A percentile compares a stretch with the other conserved stretches of the same genome.
Evolutionary conservation across 2,113 vertebrate species (phyloP).

Genomic region (Heteronetta atricapilla): DNA sequence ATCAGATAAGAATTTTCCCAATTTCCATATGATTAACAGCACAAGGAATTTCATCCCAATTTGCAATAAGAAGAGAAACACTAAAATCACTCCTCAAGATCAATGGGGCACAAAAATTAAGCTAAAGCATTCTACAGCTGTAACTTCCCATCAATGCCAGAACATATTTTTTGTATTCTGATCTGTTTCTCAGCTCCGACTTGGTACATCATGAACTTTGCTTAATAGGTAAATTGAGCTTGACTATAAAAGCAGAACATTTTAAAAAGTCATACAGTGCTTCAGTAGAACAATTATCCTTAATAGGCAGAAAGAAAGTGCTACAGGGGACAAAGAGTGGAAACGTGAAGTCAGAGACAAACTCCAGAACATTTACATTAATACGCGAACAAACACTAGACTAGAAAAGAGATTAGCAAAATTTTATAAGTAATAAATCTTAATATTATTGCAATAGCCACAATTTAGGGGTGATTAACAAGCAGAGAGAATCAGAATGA

Average conservation of each 20-base stretch:
- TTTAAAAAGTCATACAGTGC: constrained; percentile 1
- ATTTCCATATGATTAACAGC: neutral
- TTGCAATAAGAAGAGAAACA: neutral
- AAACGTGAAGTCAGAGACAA: neutral
- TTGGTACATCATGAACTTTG: neutral
- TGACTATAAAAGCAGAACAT: neutral
- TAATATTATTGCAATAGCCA: constrained; percentile 45
- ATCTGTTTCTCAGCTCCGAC: neutral
- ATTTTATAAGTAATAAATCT: constrained; percentile 42
- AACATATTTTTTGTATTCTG: neutral
- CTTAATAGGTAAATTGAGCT: neutral
- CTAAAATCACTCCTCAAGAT: neutral
- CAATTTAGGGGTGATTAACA: constrained; percentile 69
- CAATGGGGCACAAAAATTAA: neutral
- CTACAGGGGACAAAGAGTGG: neutral
- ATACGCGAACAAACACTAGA: neutral
- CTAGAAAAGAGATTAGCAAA: neutral
- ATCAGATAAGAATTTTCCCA: neutral
- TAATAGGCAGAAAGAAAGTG: constrained; percentile 7
- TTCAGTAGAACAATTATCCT: neutral
- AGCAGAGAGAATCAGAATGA: constrained; percentile 72
- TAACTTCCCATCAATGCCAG: neutral
- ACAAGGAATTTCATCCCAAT: neutral
- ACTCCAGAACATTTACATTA: neutral
- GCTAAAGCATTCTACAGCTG: neutral